A percentile compares a stretch with the other conserved stretches of the same genome.
These are phyloP conservation scores for Neodontobutis hainanensis DNA, from an alignment of 2,113 vertebrate genomes.

Conservation along the genomic window DNA sequence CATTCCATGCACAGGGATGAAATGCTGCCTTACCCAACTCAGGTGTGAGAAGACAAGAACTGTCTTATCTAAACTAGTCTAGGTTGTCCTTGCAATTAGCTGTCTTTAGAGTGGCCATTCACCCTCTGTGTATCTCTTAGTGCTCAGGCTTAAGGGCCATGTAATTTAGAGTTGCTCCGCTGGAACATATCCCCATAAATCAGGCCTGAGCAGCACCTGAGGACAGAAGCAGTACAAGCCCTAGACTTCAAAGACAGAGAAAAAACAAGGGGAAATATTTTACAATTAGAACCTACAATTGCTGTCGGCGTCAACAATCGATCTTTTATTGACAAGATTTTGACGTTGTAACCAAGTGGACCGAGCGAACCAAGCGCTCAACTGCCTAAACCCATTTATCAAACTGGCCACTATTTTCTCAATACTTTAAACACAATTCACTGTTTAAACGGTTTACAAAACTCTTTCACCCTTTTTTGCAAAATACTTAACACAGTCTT, in stretches of 20 bases:
- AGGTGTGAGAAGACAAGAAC: constrained; percentile 40
- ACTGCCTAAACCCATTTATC: too few relatives aligned
- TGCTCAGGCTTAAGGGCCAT: constrained; percentile 66
- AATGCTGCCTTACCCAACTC: too few relatives aligned
- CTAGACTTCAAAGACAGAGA: constrained; percentile 67
- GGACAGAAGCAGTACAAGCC: constrained; percentile 62
- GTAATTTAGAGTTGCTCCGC: constrained; percentile 73
- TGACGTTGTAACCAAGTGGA: background rate
- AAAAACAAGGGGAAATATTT: constrained; percentile 72
- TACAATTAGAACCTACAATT: constrained; percentile 70
- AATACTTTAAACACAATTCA: too few relatives aligned
- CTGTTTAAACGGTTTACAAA: too few relatives aligned
- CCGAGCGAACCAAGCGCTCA: too few relatives aligned
- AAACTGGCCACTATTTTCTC: too few relatives aligned
- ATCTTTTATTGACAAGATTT: constrained; percentile 21
- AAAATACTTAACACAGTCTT: too few relatives aligned
- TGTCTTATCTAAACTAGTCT: constrained; percentile 51
- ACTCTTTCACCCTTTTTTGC: too few relatives aligned
- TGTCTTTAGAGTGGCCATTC: constrained; percentile 62
- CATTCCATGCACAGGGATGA: too few relatives aligned
- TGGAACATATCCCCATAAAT: constrained; percentile 72
- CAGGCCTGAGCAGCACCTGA: constrained; percentile 72
- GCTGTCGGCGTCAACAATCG: constrained; percentile 36
- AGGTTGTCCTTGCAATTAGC: constrained; percentile 69
- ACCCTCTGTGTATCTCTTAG: constrained; percentile 31